Percentiles rank a stretch among this genome's conserved stretches.
Evolutionary conservation across 2,113 vertebrate species (phyloP).

Genomic region (Ranitomeya imitator): DNA sequence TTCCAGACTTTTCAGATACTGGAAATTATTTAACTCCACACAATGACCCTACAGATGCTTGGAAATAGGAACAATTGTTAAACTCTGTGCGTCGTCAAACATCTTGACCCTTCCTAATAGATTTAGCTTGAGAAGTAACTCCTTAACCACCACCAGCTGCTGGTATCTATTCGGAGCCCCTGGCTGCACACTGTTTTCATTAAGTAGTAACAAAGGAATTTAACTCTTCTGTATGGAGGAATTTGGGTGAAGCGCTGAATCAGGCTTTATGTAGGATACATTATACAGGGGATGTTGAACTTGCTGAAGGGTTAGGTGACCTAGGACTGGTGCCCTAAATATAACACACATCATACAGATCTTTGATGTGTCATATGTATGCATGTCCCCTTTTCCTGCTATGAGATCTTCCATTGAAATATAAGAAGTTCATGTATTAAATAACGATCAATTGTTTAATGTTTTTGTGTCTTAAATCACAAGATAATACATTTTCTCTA

Average conservation of each 20-base stretch:
- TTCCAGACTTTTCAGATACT: conserved; percentile 30
- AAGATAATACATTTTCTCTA: background rate
- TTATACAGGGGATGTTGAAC: conserved; percentile 8
- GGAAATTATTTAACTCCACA: conserved; percentile 31
- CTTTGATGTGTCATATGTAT: conserved; percentile 16
- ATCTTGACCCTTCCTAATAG: conserved; percentile 59
- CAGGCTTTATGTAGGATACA: background rate
- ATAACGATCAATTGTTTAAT: background rate
- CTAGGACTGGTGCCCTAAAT: conserved; percentile 19
- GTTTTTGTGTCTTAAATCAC: background rate
- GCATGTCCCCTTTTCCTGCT: background rate
- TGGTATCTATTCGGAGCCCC: conserved; percentile 59
- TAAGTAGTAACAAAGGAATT: conserved; percentile 62
- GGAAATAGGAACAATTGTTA: conserved; percentile 55
- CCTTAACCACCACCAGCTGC: conserved; percentile 63
- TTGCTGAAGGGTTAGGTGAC: conserved; percentile 18
- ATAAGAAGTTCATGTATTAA: background rate
- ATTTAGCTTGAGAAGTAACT: conserved; percentile 61
- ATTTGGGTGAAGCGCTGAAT: conserved; percentile 33
- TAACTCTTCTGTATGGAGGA: conserved; percentile 52
- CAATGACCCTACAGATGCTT: conserved; percentile 32
- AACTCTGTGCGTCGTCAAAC: background rate
- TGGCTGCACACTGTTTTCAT: conserved; percentile 61
- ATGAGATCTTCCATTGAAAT: background rate
- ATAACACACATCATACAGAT: conserved; percentile 28